Percentiles rank a stretch among this genome's conserved stretches.
Evolutionary conservation across 1,140 invertebrate species (phyloP).

Genomic region (Orchestia grillus): DNA sequence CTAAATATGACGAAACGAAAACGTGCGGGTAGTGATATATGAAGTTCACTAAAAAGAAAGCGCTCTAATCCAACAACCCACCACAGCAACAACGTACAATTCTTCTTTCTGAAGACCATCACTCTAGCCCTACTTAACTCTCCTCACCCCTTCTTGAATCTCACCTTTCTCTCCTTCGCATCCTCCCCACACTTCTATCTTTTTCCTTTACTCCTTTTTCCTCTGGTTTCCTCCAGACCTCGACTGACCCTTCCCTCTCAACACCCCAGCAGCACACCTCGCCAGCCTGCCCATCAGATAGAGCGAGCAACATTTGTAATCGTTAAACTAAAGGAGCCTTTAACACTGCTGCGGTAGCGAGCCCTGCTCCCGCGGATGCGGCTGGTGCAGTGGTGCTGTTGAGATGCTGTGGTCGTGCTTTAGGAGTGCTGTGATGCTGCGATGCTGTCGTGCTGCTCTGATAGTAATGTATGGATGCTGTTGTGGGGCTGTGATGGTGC

Average conservation of each 20-base stretch:
- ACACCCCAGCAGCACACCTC: not conserved
- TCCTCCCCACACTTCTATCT: not conserved
- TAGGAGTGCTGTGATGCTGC: not conserved
- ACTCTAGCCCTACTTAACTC: not conserved
- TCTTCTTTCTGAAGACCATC: not conserved
- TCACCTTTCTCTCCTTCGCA: not conserved
- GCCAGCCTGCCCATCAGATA: not conserved
- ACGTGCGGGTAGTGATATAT: not conserved
- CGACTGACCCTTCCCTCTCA: not conserved
- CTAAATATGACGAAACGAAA: not conserved
- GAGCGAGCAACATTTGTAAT: slow-evolving; percentile 23
- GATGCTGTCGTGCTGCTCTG: not conserved
- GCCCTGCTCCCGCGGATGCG: not conserved
- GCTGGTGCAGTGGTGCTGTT: not conserved
- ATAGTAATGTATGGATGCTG: not conserved
- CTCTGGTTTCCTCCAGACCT: not conserved
- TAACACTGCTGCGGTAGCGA: not conserved
- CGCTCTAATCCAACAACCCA: not conserved
- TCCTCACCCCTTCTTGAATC: not conserved
- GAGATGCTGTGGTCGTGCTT: not conserved
- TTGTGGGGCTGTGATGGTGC: not conserved
- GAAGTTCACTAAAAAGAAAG: not conserved
- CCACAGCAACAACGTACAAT: not conserved
- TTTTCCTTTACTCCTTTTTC: not conserved
- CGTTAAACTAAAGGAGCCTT: slow-evolving; percentile 19